Evolutionary conservation across 1,140 invertebrate species (phyloP).

Genomic region (Drosophila santomea): DNA sequence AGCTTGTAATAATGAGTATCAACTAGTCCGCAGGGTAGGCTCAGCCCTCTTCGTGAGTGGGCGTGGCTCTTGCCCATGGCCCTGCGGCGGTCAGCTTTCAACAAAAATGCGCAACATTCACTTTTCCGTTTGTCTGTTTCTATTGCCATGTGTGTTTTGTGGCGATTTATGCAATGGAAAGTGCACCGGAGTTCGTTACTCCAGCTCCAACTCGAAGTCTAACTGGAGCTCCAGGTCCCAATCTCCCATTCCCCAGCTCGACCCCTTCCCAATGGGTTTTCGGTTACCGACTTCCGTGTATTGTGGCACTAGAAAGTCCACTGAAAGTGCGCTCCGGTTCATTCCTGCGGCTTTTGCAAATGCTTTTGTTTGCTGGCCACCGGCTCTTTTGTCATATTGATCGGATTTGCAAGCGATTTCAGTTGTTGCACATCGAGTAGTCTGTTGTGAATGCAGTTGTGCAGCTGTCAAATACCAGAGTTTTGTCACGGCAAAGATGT

Average conservation of each 20-base stretch:
- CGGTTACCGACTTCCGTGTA: constrained; percentile 79
- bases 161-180: constrained; percentile 64
- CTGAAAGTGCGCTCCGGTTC: not conserved
- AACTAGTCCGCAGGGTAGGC: not conserved
- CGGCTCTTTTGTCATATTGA: constrained; percentile 50
- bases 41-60: constrained; percentile 5
- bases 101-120: constrained; percentile 60
- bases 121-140: constrained; percentile 35
- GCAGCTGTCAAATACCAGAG: not conserved
- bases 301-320: constrained; percentile 75
- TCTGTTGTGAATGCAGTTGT: constrained; percentile 27
- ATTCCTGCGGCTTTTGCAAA: constrained; percentile 20
- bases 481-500: constrained; percentile 11
- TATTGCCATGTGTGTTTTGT: constrained; percentile 33
- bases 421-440: constrained; percentile 24
- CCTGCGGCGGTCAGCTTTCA: constrained; percentile 42
- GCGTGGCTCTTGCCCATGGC: constrained; percentile 41
- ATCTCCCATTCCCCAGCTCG: not conserved
- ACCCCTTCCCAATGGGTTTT: constrained; percentile 55
- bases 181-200: constrained; percentile 53
- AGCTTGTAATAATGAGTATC: not conserved
- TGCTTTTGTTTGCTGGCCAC: constrained; percentile 33
- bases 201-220: not conserved
- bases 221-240: constrained; percentile 4
- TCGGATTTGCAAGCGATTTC: constrained; percentile 55